A percentile compares a stretch with the other conserved stretches of the same genome.
Evolutionary conservation across 2,888 invertebrate species (phyloP).

Genomic region (Ditula angustiorana): DNA sequence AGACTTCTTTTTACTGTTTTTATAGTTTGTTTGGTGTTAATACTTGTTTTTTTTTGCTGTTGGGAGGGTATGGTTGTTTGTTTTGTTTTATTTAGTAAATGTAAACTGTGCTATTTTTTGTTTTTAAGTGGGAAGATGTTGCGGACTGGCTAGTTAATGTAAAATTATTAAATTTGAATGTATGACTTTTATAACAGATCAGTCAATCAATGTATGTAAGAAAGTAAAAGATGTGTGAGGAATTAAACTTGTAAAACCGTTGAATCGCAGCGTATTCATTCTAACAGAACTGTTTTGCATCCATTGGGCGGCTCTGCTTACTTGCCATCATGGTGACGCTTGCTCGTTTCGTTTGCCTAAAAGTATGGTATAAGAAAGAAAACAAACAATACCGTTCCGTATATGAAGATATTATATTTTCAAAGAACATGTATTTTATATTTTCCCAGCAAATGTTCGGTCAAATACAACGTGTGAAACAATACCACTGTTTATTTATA

Average conservation of each 20-base stretch:
- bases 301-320: too few species aligned
- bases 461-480: constrained; percentile 81
- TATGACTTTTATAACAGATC: too few species aligned
- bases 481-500: constrained; percentile 75
- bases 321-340: too few species aligned
- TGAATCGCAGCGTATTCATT: too few species aligned
- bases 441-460: constrained; percentile 78
- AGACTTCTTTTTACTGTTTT: not conserved
- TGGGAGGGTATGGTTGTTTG: not conserved
- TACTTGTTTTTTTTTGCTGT: not conserved
- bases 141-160: not conserved
- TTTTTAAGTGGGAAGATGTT: not conserved
- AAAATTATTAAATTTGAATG: too few species aligned
- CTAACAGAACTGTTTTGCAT: too few species aligned
- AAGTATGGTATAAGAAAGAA: constrained; percentile 42
- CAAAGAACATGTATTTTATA: constrained; percentile 82
- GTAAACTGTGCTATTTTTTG: too few species aligned
- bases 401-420: constrained; percentile 85
- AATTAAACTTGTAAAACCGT: too few species aligned
- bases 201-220: too few species aligned
- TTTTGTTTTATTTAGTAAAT: not conserved
- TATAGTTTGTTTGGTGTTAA: not conserved
- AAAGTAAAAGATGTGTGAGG: too few species aligned
- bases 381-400: constrained; percentile 54
- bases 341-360: too few species aligned